Evolutionary conservation across 2,113 vertebrate genomes (phyloP).

Genomic region (Antennarius striatus): DNA sequence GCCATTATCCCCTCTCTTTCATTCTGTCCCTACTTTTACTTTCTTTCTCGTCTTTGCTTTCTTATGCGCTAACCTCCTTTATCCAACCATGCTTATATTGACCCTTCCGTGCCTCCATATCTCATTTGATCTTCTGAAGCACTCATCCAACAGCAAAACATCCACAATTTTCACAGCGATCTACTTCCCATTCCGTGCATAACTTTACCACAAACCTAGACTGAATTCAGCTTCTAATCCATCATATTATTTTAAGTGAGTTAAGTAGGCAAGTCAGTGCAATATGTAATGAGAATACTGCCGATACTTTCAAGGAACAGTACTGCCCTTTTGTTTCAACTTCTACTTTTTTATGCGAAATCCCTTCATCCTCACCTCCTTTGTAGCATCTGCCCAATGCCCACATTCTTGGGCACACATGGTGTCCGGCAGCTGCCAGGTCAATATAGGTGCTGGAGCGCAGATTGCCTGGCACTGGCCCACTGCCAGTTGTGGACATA

Average conservation of each 20-base stretch:
- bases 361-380: constrained; percentile 52
- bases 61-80: constrained; percentile 17
- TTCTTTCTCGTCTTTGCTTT: constrained; percentile 29
- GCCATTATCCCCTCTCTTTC: constrained; percentile 67
- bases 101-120: constrained; percentile 13
- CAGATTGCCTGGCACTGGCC: constrained; percentile 69
- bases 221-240: constrained; percentile 7
- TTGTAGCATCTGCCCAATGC: constrained; percentile 72
- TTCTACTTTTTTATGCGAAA: constrained; percentile 20
- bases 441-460: constrained; percentile 63
- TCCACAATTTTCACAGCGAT: constrained; percentile 27
- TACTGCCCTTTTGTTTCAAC: constrained; percentile 30
- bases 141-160: constrained; percentile 25
- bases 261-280: too few relatives aligned
- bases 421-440: constrained; percentile 71
- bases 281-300: too few relatives aligned
- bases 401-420: constrained; percentile 68
- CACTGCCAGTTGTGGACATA: constrained; percentile 68
- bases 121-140: constrained; percentile 34
- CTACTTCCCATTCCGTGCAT: constrained; percentile 9
- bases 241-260: neutral
- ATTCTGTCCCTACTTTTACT: constrained; percentile 51
- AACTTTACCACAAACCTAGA: constrained; percentile 34
- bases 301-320: too few relatives aligned
- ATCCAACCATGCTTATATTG: constrained; percentile 36